phyloP scores from a whole-genome alignment of 2,888 invertebrate genomes.

The Eupithecia insigniata region DNA sequence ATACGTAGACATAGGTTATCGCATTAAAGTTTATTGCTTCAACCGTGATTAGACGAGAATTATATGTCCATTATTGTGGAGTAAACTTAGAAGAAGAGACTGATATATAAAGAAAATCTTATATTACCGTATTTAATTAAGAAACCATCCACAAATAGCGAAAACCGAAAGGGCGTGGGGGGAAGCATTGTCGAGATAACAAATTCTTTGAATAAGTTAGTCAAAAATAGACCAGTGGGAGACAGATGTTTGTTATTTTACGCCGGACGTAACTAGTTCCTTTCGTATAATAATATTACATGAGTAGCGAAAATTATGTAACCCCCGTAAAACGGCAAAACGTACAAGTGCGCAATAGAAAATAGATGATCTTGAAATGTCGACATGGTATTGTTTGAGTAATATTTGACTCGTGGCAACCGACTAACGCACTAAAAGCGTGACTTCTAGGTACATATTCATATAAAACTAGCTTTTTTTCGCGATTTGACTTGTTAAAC shows the following conservation, averaged over 20 bases:
- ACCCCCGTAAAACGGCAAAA: neutral
- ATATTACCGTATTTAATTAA: neutral
- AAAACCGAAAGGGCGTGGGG: neutral
- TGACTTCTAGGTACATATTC: slow-evolving; percentile 35
- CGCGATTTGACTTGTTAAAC: neutral
- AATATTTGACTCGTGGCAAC: slow-evolving; percentile 1
- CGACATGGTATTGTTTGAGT: slow-evolving; percentile 1
- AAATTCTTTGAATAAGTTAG: neutral
- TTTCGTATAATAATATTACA: neutral
- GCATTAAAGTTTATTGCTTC: neutral
- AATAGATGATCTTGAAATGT: slow-evolving; percentile 34
- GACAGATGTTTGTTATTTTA: neutral
- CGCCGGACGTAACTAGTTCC: neutral
- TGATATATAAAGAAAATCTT: neutral
- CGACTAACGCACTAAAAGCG: slow-evolving; percentile 23
- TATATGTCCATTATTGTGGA: neutral
- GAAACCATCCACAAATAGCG: neutral
- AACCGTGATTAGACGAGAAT: neutral
- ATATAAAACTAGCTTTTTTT: neutral
- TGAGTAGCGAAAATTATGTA: neutral
- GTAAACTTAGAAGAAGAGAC: neutral
- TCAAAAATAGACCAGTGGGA: neutral
- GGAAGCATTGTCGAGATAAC: neutral
- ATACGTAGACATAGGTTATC: neutral
- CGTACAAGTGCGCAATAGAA: slow-evolving; percentile 6